phyloP scores from a whole-genome alignment of 2,888 invertebrate species.

The Rhimphoctona megacephalus region DNA sequence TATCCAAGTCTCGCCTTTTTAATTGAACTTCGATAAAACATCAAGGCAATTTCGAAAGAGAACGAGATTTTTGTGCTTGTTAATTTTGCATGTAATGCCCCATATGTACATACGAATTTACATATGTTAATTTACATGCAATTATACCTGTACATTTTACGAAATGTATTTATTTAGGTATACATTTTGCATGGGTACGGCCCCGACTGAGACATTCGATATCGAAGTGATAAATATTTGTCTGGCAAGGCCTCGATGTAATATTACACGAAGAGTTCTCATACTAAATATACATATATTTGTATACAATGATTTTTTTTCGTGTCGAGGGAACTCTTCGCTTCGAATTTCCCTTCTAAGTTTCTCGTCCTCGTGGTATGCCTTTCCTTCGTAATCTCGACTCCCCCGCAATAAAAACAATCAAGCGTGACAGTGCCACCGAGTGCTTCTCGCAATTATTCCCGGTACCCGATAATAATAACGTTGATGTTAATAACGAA shows the following conservation, averaged over 20 bases:
- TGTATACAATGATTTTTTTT: constrained; percentile 48
- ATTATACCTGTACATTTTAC: neutral
- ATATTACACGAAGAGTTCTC: constrained; percentile 40
- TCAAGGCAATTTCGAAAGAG: neutral
- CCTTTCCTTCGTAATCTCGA: constrained; percentile 36
- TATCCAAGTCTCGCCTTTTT: neutral
- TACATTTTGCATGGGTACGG: constrained; percentile 49
- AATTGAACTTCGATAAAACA: neutral
- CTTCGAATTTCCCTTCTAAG: constrained; percentile 44
- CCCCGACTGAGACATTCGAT: constrained; percentile 47
- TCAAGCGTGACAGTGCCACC: constrained; percentile 49
- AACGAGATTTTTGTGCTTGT: neutral
- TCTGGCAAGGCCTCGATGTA: constrained; percentile 34
- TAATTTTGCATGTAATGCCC: neutral
- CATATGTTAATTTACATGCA: neutral
- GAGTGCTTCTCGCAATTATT: constrained; percentile 49
- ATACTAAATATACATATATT: neutral
- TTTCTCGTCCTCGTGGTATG: constrained; percentile 33
- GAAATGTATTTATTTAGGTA: constrained; percentile 1
- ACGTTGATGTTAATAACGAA: constrained; percentile 30
- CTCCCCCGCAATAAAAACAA: constrained; percentile 56
- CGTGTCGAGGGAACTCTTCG: constrained; percentile 43
- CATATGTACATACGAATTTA: neutral
- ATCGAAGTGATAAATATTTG: constrained; percentile 55
- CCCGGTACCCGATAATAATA: constrained; percentile 41